Evolutionary conservation across 64 coral and sea anemone species (phyloP).

Genomic region (Orbicella faveolata): DNA sequence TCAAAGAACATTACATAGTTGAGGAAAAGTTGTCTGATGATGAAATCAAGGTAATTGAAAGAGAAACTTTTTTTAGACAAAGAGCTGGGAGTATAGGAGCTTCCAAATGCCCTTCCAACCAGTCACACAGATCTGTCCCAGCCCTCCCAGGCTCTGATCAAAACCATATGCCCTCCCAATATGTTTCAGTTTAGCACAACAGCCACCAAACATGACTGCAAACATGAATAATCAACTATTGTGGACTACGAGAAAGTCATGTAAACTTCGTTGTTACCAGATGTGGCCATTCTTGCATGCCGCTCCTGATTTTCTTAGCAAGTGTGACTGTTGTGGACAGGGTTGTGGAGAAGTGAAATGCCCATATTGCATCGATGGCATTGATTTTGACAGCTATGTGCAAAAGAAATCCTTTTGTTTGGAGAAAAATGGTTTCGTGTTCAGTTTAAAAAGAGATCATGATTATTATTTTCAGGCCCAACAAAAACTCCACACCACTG

Average conservation of each 20-base stretch:
- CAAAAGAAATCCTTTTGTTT: neutral
- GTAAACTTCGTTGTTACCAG: neutral
- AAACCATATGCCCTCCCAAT: conserved; percentile 47
- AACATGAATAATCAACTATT: conserved; percentile 30
- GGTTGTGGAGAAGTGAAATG: conserved; percentile 40
- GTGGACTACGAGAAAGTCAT: neutral
- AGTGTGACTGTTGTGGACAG: neutral
- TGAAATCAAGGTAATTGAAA: conserved; percentile 6
- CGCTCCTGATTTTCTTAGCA: conserved; percentile 38
- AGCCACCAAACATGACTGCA: conserved; percentile 45
- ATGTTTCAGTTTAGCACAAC: conserved; percentile 2
- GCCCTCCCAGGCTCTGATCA: conserved; percentile 51
- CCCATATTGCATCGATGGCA: neutral
- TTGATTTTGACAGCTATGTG: conserved; percentile 41
- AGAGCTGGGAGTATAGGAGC: conserved; percentile 36
- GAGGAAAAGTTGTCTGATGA: too few species aligned
- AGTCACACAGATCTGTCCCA: conserved; percentile 29
- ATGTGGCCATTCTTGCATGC: conserved; percentile 57
- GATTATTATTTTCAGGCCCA: conserved; percentile 12
- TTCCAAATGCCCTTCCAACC: neutral
- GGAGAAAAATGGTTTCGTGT: neutral
- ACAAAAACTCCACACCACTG: conserved; percentile 4
- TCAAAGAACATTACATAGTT: too few species aligned
- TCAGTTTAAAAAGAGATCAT: conserved; percentile 7
- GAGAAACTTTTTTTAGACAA: conserved; percentile 44